Evolutionary conservation across 2,888 invertebrate genomes (phyloP), one percentile per base, ranked within the genome.

Genomic region (Macrosoma leucophasiata): DNA sequence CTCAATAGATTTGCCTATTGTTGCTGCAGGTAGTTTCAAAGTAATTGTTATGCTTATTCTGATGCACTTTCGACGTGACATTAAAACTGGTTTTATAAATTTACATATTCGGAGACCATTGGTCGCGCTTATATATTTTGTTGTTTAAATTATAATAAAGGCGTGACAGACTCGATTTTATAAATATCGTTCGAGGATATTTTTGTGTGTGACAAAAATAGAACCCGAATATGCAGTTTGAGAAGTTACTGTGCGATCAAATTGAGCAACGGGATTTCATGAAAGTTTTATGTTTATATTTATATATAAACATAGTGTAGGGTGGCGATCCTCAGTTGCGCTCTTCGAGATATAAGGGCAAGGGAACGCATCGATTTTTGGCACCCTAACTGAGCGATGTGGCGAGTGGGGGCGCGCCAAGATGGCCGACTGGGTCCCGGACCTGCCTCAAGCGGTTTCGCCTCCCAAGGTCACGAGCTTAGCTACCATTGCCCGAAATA

Each of bases 361-460:
- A 73, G 78, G 81, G 77, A 70, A 66, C 55, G 56, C 71, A 82
- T 82, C 81, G 82, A 82, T 84, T 82, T 84, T 81, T 58, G 77
- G 71, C 77, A 77, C 78, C 81, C 79, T 69, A 52, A 45, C 49
- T 43, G 35, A 35, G 35, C 41, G 37, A 41, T 30, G 40, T 33
- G 38, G 38, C 46, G 43, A 33, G 40, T 46, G 56, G 59, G 63
- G 55, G 52, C 51, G 70, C 69, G 71, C 71, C 72, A 72, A 74
- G 68, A 68, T 59, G 67, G 58, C 69, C 74, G 73, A 69, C 72
- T 73, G 78, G 77, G 78, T 66, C 56, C 77, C 71, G 61, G 75
- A 79, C 82, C 81, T 81, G 62, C 82, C 82, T 77, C 79, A 82
- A 67, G 70, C 75, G 67, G 69, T 57, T 55, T 60, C 63, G 52